Conservation (phyloP, 2,113 vertebrate species). For the Petaurus breviceps region DNA sequence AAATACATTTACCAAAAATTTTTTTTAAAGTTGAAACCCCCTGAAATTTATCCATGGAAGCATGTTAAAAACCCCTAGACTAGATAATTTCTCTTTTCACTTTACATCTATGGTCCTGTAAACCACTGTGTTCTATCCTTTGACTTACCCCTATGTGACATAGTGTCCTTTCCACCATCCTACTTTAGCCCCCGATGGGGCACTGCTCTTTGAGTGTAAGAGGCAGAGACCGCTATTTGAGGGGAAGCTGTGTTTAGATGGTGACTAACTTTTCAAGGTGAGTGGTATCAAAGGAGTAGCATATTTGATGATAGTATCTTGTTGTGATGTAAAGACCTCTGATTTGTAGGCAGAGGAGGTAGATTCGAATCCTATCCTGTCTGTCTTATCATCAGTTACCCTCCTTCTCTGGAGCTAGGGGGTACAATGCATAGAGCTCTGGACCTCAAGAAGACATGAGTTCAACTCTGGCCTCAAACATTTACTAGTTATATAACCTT, state of each 20-base stretch:
- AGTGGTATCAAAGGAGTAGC: neutral
- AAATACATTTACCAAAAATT: neutral
- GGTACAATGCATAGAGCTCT: neutral
- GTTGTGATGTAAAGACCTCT: neutral
- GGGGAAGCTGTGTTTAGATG: neutral
- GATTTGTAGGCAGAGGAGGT: neutral
- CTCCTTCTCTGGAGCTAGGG: neutral
- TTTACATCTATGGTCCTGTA: neutral
- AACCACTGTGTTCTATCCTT: neutral
- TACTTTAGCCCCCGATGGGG: rapidly evolving
- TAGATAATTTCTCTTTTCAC: neutral
- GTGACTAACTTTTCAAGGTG: neutral
- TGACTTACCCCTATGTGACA: neutral
- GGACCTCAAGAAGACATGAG: neutral
- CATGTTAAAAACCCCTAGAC: neutral
- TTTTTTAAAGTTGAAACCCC: neutral
- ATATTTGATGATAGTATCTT: rapidly evolving
- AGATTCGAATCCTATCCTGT: neutral
- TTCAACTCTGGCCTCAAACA: neutral
- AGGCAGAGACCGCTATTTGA: neutral
- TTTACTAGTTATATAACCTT: neutral
- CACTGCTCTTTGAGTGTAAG: neutral
- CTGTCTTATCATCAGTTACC: neutral
- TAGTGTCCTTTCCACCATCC: neutral
- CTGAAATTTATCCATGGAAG: neutral